Conservation (phyloP, 2,797 vertebrate genomes). For the Glossophaga mutica region DNA sequence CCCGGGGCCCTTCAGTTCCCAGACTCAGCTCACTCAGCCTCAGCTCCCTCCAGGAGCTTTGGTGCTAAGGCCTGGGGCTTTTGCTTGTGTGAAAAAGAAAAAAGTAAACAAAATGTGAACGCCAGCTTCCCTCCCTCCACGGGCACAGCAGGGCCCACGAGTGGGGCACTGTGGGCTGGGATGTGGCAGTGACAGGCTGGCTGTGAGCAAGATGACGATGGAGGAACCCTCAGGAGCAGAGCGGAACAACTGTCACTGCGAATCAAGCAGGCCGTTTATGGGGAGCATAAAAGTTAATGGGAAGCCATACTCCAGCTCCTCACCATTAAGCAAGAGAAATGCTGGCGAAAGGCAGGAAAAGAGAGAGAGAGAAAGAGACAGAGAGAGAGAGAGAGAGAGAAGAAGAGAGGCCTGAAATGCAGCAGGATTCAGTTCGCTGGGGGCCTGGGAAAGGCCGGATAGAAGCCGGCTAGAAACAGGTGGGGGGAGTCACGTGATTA, state of each 20-base stretch:
- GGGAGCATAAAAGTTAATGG: constrained; percentile 61
- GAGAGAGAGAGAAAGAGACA: neutral
- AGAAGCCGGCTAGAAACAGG: neutral
- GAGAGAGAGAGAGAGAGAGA: neutral
- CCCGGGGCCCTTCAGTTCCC: neutral
- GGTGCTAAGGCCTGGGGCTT: neutral
- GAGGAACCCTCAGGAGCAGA: neutral
- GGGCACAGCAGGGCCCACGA: neutral
- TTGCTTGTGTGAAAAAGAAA: neutral
- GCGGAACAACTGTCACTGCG: neutral
- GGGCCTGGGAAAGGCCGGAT: accelerated
- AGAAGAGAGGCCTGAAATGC: accelerated
- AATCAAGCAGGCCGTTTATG: constrained; percentile 42
- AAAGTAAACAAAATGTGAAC: neutral
- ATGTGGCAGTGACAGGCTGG: neutral
- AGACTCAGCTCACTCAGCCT: neutral
- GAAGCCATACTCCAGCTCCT: constrained; percentile 34
- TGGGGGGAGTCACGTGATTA: neutral
- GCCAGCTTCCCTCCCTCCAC: neutral
- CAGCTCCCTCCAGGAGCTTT: neutral
- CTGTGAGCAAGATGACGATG: neutral
- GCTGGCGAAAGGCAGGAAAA: neutral
- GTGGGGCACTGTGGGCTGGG: neutral
- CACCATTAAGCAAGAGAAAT: constrained; percentile 33
- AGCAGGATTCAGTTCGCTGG: accelerated